Evolutionary conservation across 53 echinoderm and acorn worm genomes (phyloP), one percentile per base, ranked within the genome.

Genomic region (Patiria pectinifera): DNA sequence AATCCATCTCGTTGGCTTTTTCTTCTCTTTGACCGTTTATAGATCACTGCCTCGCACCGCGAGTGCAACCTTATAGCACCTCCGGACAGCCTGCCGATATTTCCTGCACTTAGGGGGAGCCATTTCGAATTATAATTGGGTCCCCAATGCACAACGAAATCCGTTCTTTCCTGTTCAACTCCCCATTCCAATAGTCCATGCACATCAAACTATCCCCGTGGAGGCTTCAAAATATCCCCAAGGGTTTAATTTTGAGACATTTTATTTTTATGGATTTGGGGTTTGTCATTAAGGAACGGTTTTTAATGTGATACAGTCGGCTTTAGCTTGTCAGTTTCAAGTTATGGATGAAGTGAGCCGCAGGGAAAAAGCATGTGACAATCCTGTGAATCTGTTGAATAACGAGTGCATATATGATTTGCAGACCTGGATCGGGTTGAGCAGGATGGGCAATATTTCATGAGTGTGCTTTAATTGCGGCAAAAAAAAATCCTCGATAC

Each of bases 21-120:
- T 62, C 78, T 79, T 48, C 60, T 47, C n/a, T 72, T 47, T 86
- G 88, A 43, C 19, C 18, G 16, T 9, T 88, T 88, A 78, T 88
- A 88, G 78, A 78, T 88, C 88, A 78, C 61, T 19, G 49, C 18
- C 78, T 60, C 46, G 14, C 69, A 23, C 16, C 43, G 16, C 59
- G 35, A 88, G 88, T 88, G 88, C 88, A 88, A 88, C 88, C 62
- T 71, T 88, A 88, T 78, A 77, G 78, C 79, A 45, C 66, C 63
- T 72, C 62, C 44, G 4, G 78, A 78, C 78, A 77, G 59, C 88
- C 77, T 88, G 88, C 88, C 88, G 43, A 88, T 88, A 88, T 88
- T 61, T 88, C 12, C n/a, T 14, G 10, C 78, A 78, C 88, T 88
- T 43, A 4, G n/a, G 35, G 12, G 59, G 44, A 10, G 45, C 88